A percentile compares a stretch with the other conserved stretches of the same genome.
Evolutionary conservation across 2,113 vertebrate species (phyloP).

Genomic region (Leiothrix lutea): DNA sequence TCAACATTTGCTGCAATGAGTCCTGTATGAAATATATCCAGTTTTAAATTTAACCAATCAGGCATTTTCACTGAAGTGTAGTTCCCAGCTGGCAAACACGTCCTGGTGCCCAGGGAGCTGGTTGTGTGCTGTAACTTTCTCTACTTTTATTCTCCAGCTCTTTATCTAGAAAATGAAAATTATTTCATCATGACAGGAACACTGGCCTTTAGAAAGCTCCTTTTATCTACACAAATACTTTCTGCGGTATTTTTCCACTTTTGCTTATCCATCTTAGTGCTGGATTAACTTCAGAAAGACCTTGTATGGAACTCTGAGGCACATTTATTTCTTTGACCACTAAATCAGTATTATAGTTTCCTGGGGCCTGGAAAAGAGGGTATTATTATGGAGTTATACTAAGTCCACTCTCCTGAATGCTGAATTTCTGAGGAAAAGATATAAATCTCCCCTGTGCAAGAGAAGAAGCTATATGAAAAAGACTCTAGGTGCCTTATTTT

Average conservation of each 20-base stretch:
- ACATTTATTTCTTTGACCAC: conserved; percentile 49
- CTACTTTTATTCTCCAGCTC: not conserved
- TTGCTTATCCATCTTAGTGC: conserved; percentile 36
- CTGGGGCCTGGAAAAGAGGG: conserved; percentile 35
- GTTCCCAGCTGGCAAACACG: not conserved
- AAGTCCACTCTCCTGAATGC: conserved; percentile 31
- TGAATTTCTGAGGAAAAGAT: conserved; percentile 29
- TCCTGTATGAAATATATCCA: not conserved
- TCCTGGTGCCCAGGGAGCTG: not conserved
- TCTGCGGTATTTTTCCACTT: not conserved
- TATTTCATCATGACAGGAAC: not conserved
- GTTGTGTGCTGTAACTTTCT: not conserved
- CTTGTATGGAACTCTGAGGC: conserved; percentile 33
- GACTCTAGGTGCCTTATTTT: conserved; percentile 17
- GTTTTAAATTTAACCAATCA: not conserved
- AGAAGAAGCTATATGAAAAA: conserved; percentile 10
- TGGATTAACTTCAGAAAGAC: conserved; percentile 60
- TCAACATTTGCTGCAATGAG: not conserved
- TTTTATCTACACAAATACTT: conserved; percentile 50
- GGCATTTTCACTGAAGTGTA: not conserved
- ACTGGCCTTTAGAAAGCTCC: conserved; percentile 45
- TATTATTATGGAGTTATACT: conserved; percentile 40
- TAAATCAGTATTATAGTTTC: conserved; percentile 55
- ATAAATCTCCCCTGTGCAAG: conserved; percentile 39
- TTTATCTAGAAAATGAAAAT: conserved; percentile 27